Conservation (phyloP, 1,140 invertebrate species). For the Leptoteleia sp. region DNA sequence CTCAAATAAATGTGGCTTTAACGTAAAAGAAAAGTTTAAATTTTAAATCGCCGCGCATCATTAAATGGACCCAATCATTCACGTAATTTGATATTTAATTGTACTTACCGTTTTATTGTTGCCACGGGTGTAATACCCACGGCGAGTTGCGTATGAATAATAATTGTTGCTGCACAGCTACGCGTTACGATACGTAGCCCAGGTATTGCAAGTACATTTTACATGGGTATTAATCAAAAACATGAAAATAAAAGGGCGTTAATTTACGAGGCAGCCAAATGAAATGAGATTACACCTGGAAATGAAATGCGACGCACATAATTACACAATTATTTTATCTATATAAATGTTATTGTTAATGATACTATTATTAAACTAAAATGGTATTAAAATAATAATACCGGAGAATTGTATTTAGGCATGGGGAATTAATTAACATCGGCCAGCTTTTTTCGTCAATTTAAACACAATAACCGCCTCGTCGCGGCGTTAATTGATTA, state of each 20-base stretch:
- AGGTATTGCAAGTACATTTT: slow-evolving; percentile 9
- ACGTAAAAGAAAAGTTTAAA: too few species aligned
- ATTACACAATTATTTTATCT: slow-evolving; percentile 16
- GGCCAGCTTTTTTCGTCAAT: slow-evolving; percentile 16
- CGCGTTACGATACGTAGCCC: slow-evolving; percentile 10
- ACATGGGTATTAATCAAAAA: slow-evolving; percentile 15
- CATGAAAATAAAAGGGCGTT: slow-evolving; percentile 1
- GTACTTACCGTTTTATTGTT: slow-evolving; percentile 43
- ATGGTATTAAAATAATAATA: too few species aligned
- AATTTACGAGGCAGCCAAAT: slow-evolving; percentile 3
- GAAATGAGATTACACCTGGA: slow-evolving; percentile 10
- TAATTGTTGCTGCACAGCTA: slow-evolving; percentile 1
- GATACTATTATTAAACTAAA: too few species aligned
- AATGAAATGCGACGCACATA: slow-evolving; percentile 4
- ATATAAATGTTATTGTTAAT: slow-evolving; percentile 13
- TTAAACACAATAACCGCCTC: neutral
- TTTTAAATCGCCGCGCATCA: too few species aligned
- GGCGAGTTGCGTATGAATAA: slow-evolving; percentile 19
- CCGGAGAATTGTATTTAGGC: slow-evolving; percentile 25
- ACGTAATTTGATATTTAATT: slow-evolving; percentile 43
- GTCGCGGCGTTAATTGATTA: slow-evolving; percentile 13
- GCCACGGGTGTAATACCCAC: slow-evolving; percentile 26
- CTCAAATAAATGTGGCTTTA: too few species aligned
- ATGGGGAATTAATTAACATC: slow-evolving; percentile 33
- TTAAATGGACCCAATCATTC: slow-evolving; percentile 13